Base-by-base conservation (phyloP, 2,113 vertebrate genomes). In the Ciconia stormi region DNA sequence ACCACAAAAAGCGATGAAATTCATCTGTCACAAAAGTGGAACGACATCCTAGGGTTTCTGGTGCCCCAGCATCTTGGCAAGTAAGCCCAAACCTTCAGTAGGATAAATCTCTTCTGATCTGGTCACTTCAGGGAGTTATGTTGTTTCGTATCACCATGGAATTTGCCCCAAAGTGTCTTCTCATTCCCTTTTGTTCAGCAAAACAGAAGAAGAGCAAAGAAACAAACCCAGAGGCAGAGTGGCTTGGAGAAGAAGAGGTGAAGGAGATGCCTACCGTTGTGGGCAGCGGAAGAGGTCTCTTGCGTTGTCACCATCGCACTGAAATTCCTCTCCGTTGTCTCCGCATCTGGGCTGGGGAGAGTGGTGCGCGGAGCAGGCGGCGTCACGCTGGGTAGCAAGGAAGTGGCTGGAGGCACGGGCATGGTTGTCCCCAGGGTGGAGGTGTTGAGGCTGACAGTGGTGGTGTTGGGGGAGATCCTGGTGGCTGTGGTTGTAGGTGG, bases 271-370 rank as follows among this genome's bases (percentile, higher is more conserved):
- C 73, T 94, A 96, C 95, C 95, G 0, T 97, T 98, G 98, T 98
- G 98, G 80, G 95, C 97, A 87, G 95, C 96, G 85, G 96, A 96
- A 97, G 97, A 94, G 91, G 83, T 94, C 87, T 97, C 95, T 36
- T 97, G 94, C 8, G 98, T 98, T 22, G 98, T 97, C 69, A 95
- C 86, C 22, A 58, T 88, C 1, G 86, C 91, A 44, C 97, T 98
- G 91, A 95, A 86, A 49, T 98, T 98, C 88, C 90, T 89, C 65
- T 98, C 97, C 0, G 82, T 96, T 0, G 32, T 23, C 55, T 97
- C 95, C 0, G 44, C 83, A 32, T 82, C 96, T 20, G 89, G 65
- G 80, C 91, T 90, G 61, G 91, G 95, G 27, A 93, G 46, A 4
- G 83, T 3, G 11, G 82, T 55, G 46, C 6, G 89, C 1, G 88